Evolutionary conservation across 1,140 invertebrate genomes (phyloP), one percentile per base, ranked within the genome.

Genomic region (Neotoxoptera formosana): DNA sequence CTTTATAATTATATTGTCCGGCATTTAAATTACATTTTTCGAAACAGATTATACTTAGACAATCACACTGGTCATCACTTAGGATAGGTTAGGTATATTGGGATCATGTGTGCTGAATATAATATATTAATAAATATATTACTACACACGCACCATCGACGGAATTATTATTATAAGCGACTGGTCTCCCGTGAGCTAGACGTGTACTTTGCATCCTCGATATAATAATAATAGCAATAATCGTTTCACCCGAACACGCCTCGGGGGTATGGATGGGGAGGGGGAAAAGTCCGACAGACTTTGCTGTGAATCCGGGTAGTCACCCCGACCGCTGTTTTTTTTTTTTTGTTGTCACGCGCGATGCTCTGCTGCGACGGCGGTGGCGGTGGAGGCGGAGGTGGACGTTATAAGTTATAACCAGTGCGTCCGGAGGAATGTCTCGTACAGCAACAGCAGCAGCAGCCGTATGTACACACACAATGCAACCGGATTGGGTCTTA

Each of bases 401-500:
- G 60, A 76, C n/a, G 30, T 76, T 76, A 76, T 76, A 76, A 76
- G 60, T 76, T 76, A 76, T 76, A 76, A 76, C 30, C 60, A 76
- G 60, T 76, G 60, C 30, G 60, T 76, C 60, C 30, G 14, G 60
- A 76, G 60, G 60, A 76, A 76, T 76, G 60, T 76, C 60, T 76
- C 30, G 60, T 76, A 76, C 60, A 76, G 60, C n/a, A 76, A 76
- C 60, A n/a, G 60, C 60, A 76, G 60, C 60, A 76, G 30, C 30
- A 76, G 60, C 60, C 30, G 60, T n/a, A 67, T 67, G 60, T 11
- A 45, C 25, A 90, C 41, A 84, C 48, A 92, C 47, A 92, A 92
- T 92, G 48, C 76, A 83, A 92, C 76, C 91, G 76, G 76, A 92
- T 84, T 41, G 47, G 91, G 48, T 36, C 48, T 86, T 30, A 67